Percentiles rank a stretch among this genome's conserved stretches.
phyloP scores from a whole-genome alignment of 2,888 invertebrate species.

The Sesia bembeciformis region DNA sequence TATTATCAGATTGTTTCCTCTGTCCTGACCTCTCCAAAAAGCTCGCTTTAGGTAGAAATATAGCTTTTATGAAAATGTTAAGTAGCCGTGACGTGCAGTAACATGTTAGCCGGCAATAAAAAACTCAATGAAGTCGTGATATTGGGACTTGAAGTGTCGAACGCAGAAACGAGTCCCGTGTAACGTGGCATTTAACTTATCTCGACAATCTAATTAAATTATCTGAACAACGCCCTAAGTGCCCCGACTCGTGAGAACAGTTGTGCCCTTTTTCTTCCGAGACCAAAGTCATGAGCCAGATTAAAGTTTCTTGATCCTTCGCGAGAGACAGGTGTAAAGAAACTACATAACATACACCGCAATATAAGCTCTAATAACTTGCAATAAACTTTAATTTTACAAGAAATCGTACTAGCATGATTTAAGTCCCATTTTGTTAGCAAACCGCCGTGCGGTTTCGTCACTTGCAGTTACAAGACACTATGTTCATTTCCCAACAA shows the following conservation, averaged over 20 bases:
- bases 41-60: too few species aligned
- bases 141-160: slow-evolving; percentile 34
- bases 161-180: slow-evolving; percentile 30
- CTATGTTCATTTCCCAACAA: slow-evolving; percentile 1
- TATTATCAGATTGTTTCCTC: too few species aligned
- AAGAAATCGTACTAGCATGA: slow-evolving; percentile 18
- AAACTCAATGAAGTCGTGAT: slow-evolving; percentile 31
- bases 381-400: slow-evolving; percentile 31
- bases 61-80: too few species aligned
- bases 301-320: slow-evolving; percentile 58
- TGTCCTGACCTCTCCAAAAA: too few species aligned
- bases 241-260: slow-evolving; percentile 26
- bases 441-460: slow-evolving; percentile 42
- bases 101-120: not conserved
- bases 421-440: slow-evolving; percentile 43
- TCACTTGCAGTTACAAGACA: slow-evolving; percentile 18
- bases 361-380: slow-evolving; percentile 20
- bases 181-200: slow-evolving; percentile 57
- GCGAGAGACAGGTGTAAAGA: slow-evolving; percentile 53
- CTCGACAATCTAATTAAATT: slow-evolving; percentile 51
- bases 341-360: slow-evolving; percentile 14
- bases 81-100: too few species aligned
- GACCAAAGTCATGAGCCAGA: slow-evolving; percentile 39
- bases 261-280: slow-evolving; percentile 31
- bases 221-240: slow-evolving; percentile 40